Conservation (phyloP, 2,888 invertebrate species). For the Acleris literana region DNA sequence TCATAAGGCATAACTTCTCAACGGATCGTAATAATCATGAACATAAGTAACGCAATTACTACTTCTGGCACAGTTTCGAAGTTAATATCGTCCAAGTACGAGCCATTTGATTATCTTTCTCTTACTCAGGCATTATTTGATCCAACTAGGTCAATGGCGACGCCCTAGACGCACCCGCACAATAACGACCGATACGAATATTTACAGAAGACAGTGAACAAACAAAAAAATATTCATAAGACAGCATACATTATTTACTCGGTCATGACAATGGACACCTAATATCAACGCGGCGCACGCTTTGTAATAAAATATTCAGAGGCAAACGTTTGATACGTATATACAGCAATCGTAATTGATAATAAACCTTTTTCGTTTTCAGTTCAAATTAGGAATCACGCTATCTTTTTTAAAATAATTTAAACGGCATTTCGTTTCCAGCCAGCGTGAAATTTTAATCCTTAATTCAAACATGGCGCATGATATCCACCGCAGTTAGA, state of each 20-base stretch:
- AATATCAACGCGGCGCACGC: conserved; percentile 6
- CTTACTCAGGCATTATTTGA: conserved; percentile 24
- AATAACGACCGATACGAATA: conserved; percentile 20
- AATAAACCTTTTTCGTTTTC: neutral
- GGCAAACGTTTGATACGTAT: neutral
- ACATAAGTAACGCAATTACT: conserved; percentile 18
- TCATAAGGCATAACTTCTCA: conserved; percentile 1
- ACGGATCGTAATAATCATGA: conserved; percentile 3
- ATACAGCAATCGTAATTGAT: neutral
- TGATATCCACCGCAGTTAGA: conserved; percentile 31
- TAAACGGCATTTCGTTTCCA: conserved; percentile 33
- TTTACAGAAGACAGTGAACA: conserved; percentile 22
- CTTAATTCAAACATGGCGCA: conserved; percentile 32
- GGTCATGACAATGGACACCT: conserved; percentile 15
- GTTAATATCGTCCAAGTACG: conserved; percentile 22
- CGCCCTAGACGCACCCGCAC: conserved; percentile 23
- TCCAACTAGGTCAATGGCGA: conserved; percentile 29
- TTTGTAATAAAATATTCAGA: conserved; percentile 28
- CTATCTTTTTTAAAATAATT: neutral
- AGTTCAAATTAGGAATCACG: neutral
- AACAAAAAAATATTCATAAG: conserved; percentile 33
- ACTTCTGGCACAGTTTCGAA: conserved; percentile 30
- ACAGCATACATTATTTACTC: conserved; percentile 29
- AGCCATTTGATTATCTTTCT: conserved; percentile 32
- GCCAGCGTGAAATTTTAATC: conserved; percentile 47